Base-by-base conservation (phyloP, 2,888 invertebrate species). In the Dendrolimus pini region DNA sequence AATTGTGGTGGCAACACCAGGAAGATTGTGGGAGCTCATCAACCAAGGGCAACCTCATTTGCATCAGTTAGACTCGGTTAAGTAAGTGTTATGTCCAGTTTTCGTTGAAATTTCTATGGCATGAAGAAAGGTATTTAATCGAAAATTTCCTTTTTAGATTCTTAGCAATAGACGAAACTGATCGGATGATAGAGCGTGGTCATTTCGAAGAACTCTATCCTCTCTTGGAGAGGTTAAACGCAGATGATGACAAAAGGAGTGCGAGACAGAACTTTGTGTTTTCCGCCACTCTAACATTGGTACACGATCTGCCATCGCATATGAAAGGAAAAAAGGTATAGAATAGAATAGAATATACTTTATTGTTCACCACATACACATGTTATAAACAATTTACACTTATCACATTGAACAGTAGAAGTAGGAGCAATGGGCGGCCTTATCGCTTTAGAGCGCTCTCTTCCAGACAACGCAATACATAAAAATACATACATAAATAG, bases 101-200 rank as follows among this genome's bases (percentile, higher is more conserved):
- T 6, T 30, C 6, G 30, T 8, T 7, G 47, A 47, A 47, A 12
- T 8, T 0, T 47, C 47, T 47, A 47, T 47, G 47, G 12, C 7
- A 9, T 9, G 2, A 47, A 12, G 8, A 47, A 47, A 3, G 30
- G 6, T 30, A 30, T 6, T 30, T 30, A 30, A 30, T 0, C 30
- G 3, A 30, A 30, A 30, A 30, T 30, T 30, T 30, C 30, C 30
- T 30, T 73, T 70, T 8, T 74, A 97, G 97, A 75, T 97, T 94
- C 82, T 88, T 99, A 62, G 98, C 97, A 0, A 96, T 99, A 66
- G 99, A 99, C 82, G 99, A 99, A 91, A 99, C 99, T 0, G 99
- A 99, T 83, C 93, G 99, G 61, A 99, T 99, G 99, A 90, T 99
- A 13, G 99, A 99, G 78, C 95, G 94, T 66, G 98, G 98, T 0